phyloP scores from a whole-genome alignment of 1,140 invertebrate species.

The Aporrectodea caliginosa region DNA sequence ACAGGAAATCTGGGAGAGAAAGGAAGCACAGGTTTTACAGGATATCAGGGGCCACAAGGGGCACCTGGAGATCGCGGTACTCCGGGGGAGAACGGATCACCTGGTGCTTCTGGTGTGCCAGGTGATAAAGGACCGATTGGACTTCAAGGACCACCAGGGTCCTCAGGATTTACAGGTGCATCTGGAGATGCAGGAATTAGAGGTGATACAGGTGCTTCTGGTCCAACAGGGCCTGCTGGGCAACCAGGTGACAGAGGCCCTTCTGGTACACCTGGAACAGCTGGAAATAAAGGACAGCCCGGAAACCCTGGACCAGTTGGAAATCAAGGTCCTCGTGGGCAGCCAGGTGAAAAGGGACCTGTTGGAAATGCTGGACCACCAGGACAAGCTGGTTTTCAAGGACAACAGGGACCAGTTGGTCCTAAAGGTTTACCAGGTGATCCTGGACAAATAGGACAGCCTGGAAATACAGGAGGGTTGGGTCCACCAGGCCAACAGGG shows the following conservation, averaged over 20 bases:
- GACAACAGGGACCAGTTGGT: constrained; percentile 17
- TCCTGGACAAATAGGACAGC: not conserved
- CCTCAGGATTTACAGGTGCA: not conserved
- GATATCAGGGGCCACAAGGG: not conserved
- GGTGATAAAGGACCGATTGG: not conserved
- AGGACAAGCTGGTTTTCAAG: constrained; percentile 19
- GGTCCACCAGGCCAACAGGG: constrained; percentile 11
- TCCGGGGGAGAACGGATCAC: not conserved
- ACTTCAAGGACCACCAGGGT: not conserved
- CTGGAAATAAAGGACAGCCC: not conserved
- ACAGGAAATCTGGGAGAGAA: constrained; percentile 34
- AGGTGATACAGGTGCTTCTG: constrained; percentile 4
- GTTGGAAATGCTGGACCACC: constrained; percentile 3
- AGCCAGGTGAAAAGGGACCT: constrained; percentile 25
- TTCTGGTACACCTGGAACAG: not conserved
- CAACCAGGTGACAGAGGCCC: not conserved
- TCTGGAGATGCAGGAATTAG: constrained; percentile 7
- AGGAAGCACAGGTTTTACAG: constrained; percentile 27
- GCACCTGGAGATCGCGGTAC: constrained; percentile 4
- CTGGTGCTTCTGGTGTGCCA: not conserved
- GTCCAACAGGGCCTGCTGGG: not conserved
- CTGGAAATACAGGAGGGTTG: constrained; percentile 11
- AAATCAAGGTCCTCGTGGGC: constrained; percentile 9
- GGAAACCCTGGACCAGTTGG: constrained; percentile 4
- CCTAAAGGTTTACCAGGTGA: constrained; percentile 8